A percentile compares a stretch with the other conserved stretches of the same genome.
Evolutionary conservation across 2,888 invertebrate species (phyloP).

Genomic region (Pimpla rufipes): DNA sequence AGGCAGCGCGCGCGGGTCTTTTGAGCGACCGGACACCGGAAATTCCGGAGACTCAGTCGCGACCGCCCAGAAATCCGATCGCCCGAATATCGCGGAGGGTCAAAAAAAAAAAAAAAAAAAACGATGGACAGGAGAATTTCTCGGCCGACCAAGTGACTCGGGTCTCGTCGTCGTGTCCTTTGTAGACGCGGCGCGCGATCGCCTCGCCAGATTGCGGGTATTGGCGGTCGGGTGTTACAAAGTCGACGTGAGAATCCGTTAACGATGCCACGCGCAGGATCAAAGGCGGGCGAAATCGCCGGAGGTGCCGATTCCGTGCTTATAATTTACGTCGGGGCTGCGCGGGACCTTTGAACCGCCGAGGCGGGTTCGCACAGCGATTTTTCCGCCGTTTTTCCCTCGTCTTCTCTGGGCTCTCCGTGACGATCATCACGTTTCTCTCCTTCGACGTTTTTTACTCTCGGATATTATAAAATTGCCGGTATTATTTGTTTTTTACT

Average conservation of each 20-base stretch:
- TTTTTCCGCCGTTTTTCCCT: neutral
- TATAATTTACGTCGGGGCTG: constrained; percentile 81
- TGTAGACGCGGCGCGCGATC: neutral
- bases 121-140: neutral
- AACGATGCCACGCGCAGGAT: constrained; percentile 82
- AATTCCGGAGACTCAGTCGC: constrained; percentile 11
- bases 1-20: constrained; percentile 34
- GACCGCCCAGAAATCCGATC: constrained; percentile 42
- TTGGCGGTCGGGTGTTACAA: neutral
- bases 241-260: constrained; percentile 70
- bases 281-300: constrained; percentile 76
- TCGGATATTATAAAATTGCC: neutral
- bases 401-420: neutral
- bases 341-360: constrained; percentile 71
- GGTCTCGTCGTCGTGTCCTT: too few relatives aligned
- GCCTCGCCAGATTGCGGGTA: neutral
- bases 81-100: neutral
- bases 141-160: neutral
- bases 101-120: too few relatives aligned
- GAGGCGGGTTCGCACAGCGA: constrained; percentile 35
- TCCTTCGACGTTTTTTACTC: neutral
- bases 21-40: constrained; percentile 49
- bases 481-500: neutral
- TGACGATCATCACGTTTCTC: neutral
- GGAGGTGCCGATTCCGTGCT: constrained; percentile 79